Evolutionary conservation across 2,888 invertebrate genomes (phyloP), one percentile per base, ranked within the genome.

Genomic region (Eupithecia exiguata): DNA sequence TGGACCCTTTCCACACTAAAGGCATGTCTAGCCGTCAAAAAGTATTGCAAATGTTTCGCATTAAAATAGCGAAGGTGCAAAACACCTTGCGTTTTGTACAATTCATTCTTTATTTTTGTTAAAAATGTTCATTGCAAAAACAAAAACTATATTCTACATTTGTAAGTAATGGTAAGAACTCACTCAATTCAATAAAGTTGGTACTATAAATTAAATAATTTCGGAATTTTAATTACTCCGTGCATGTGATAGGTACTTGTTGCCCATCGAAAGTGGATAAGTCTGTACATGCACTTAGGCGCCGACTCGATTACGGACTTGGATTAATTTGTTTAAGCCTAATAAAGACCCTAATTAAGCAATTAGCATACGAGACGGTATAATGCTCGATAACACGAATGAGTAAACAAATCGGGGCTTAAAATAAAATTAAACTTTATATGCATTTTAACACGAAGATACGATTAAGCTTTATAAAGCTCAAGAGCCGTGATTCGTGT

Each of bases 251-350:
- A n/a, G n/a, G n/a, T n/a, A 25, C 5, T 58, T 5, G 25, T 30
- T 61, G 16, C 21, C 30, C 14, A 61, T 61, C 7, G 63, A 36
- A 35, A 21, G 72, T 72, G 35, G 43, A 70, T 36, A n/a, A 69
- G 63, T 80, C 38, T 74, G 80, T 71, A 77, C 76, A 58, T 35
- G 62, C 66, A 78, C 82, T 77, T 83, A 87, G 87, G 87, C 88
- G 88, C 87, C 86, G 84, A 86, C 84, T 83, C 83, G 88, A 88
- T 91, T 87, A 88, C 80, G 82, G 83, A 86, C 83, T 83, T 81
- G 80, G 86, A 89, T 89, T 88, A 89, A 89, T 89, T 87, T 89
- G 89, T 89, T 87, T 84, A 86, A 85, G 83, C 81, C 83, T 85
- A 84, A 86, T 88, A 87, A 87, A 86, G 85, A 83, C 80, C 81